Evolutionary conservation across 2,113 vertebrate species (phyloP).

Genomic region (Tragelaphus strepsiceros): DNA sequence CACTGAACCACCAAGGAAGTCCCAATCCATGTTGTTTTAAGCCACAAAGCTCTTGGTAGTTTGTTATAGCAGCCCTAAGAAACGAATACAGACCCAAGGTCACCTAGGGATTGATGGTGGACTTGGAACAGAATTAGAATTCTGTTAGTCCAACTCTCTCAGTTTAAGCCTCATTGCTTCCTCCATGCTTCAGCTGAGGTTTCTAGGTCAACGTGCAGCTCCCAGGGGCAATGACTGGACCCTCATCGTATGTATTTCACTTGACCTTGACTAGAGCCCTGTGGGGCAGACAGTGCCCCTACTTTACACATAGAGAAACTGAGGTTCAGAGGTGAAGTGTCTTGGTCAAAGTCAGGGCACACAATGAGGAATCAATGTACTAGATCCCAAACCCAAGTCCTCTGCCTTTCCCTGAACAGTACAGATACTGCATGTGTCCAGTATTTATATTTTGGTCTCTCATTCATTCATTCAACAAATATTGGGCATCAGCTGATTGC

Average conservation of each 20-base stretch:
- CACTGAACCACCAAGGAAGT: neutral
- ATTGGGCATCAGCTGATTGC: neutral
- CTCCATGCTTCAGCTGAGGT: neutral
- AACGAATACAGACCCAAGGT: neutral
- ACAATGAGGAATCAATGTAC: neutral
- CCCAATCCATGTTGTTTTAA: neutral
- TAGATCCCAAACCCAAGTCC: neutral
- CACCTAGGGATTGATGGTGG: neutral
- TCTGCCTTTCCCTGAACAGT: neutral
- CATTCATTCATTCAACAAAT: neutral
- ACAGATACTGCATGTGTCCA: neutral
- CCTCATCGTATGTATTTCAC: neutral
- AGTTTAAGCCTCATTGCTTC: neutral
- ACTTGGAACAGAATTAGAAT: neutral
- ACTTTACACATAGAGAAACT: neutral
- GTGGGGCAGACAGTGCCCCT: neutral
- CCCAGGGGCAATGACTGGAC: neutral
- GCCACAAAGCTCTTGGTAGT: neutral
- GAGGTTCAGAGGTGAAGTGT: neutral
- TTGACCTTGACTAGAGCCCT: neutral
- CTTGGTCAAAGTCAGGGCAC: neutral
- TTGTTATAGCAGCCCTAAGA: neutral
- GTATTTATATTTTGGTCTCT: neutral
- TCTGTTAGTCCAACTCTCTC: neutral
- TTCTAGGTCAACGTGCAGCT: neutral